Conservation (phyloP, 2,797 vertebrate genomes). For the Gallirallus australis region DNA sequence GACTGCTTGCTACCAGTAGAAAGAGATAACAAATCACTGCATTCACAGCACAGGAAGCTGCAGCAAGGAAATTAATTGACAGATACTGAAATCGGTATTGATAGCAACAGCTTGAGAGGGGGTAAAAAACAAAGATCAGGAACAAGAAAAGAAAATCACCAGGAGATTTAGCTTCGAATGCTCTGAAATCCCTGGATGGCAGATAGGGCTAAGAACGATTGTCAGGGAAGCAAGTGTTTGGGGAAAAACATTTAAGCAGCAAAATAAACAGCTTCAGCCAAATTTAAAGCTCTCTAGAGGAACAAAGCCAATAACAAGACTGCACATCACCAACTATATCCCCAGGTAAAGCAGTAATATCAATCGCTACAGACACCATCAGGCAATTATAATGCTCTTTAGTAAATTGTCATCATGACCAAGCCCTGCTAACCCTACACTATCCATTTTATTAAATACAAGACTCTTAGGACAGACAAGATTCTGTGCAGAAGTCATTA, state of each 20-base stretch:
- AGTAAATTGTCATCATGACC: not conserved
- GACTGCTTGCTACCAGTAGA: not conserved
- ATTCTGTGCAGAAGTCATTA: not conserved
- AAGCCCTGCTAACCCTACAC: not conserved
- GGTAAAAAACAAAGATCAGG: not conserved
- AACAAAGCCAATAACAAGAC: not conserved
- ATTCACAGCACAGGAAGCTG: not conserved
- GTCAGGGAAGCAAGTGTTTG: not conserved
- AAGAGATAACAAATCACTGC: not conserved
- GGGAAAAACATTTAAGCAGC: not conserved
- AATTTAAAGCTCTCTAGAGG: not conserved
- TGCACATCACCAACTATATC: not conserved
- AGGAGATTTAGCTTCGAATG: not conserved
- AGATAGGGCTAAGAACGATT: not conserved
- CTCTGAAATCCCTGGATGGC: not conserved
- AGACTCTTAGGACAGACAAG: not conserved
- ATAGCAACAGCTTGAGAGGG: not conserved
- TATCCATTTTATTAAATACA: not conserved
- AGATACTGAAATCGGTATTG: slow-evolving; percentile 9
- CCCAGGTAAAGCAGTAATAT: not conserved
- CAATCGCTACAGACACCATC: not conserved
- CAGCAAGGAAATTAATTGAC: slow-evolving; percentile 10
- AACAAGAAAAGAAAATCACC: not conserved
- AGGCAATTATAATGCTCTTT: not conserved
- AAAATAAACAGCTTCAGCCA: slow-evolving; percentile 4